Percentiles rank a stretch among this genome's conserved stretches.
phyloP scores from a whole-genome alignment of 1,140 invertebrate genomes.

The Wasmannia auropunctata region DNA sequence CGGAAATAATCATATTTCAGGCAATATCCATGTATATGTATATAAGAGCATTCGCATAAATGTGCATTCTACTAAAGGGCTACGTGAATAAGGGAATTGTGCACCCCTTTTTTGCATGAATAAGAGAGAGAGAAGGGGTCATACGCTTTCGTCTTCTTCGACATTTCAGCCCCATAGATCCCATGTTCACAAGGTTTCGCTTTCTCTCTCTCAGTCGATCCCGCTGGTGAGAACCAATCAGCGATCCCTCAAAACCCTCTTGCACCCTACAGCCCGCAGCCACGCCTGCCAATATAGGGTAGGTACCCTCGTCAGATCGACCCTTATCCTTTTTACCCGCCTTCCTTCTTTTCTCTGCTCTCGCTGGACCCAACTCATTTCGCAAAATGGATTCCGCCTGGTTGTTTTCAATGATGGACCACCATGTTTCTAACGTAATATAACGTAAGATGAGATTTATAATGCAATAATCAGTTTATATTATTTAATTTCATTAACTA shows the following conservation, averaged over 20 bases:
- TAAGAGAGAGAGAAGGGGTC: not conserved
- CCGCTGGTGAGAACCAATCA: slow-evolving; percentile 81
- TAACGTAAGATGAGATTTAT: not conserved
- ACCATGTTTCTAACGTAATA: slow-evolving; percentile 27
- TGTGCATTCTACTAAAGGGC: slow-evolving; percentile 82
- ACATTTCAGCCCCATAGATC: slow-evolving; percentile 55
- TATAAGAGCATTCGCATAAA: slow-evolving; percentile 77
- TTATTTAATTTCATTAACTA: not conserved
- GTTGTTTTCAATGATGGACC: slow-evolving; percentile 38
- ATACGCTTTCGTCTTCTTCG: slow-evolving; percentile 60
- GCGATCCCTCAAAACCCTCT: slow-evolving; percentile 78
- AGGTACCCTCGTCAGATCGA: slow-evolving; percentile 80
- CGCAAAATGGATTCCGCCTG: slow-evolving; percentile 82
- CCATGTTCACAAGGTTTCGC: slow-evolving; percentile 49
- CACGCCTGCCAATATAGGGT: slow-evolving; percentile 85
- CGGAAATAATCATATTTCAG: slow-evolving; percentile 66
- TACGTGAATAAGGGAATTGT: slow-evolving; percentile 57
- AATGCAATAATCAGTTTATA: not conserved
- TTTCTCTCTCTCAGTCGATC: slow-evolving; percentile 66
- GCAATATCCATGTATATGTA: slow-evolving; percentile 67
- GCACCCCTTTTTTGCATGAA: not conserved
- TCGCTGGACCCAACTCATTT: slow-evolving; percentile 80
- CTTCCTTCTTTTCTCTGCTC: slow-evolving; percentile 69
- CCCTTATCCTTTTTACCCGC: slow-evolving; percentile 79
- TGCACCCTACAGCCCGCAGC: slow-evolving; percentile 80